Base-by-base conservation (phyloP, 2,888 invertebrate species). In the Horisme vitalbata region DNA sequence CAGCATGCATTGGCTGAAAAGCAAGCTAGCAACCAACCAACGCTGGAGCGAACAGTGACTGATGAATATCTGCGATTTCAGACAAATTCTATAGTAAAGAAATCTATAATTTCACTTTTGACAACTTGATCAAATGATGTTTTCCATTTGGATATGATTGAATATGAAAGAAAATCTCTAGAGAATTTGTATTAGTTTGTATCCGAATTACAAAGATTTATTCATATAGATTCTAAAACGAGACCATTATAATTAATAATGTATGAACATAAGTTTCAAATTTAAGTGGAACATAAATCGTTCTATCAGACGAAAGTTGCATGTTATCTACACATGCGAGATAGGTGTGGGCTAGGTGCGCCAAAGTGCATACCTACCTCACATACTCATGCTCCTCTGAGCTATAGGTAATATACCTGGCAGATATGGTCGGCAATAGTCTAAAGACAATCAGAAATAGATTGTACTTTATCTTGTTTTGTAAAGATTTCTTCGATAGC, bases 351-450 rank as follows among this genome's bases (percentile, higher is more conserved):
- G 10, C 27, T 27, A 21, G 45, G 37, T 21, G 21, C 13, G 33
- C 18, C 33, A 37, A 26, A 37, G 18, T 45, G 44, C 37, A 37
- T 34, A 6, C 20, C 35, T 34, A 6, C 20, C 35, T 9, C 14
- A 18, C 11, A 21, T 23, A 26, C 23, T 30, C 9, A 31, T 31
- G 18, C 44, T 26, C 18, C 20, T 32, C 8, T 2, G 8, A 9
- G 23, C 4, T 4, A 23, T 7, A n/a, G n/a, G 23, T 23, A 23
- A n/a, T n/a, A n/a, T 18, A 18, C 6, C 6, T 18, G 18, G 6
- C 4, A 18, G 11, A 3, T 26, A 23, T n/a, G 3, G 4, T 10
- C 10, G 24, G 24, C 11, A 26, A 5, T 26, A 11, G 3, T 23
- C 11, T 3, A 11, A 10, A 26, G 26, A 11, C 26, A 11, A 26